Percentiles rank a stretch among this genome's conserved stretches.
phyloP scores from a whole-genome alignment of 2,797 vertebrate species.

The Chrysocyon brachyurus region DNA sequence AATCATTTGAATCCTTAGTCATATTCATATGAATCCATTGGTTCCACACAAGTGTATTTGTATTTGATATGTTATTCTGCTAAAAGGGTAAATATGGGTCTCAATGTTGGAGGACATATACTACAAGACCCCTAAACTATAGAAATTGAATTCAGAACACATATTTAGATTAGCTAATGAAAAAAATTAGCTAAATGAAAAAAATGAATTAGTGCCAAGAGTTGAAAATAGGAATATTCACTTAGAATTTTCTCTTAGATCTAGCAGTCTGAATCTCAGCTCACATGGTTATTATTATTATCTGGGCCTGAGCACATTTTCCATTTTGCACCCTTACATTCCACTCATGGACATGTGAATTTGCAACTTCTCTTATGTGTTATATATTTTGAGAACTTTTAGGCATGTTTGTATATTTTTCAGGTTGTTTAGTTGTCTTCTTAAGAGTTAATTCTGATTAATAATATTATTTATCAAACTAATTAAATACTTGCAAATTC shows the following conservation, averaged over 20 bases:
- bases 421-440: slow-evolving; percentile 19
- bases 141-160: slow-evolving; percentile 30
- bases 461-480: slow-evolving; percentile 48
- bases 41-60: neutral
- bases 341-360: neutral
- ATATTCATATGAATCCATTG: neutral
- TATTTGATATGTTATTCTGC: neutral
- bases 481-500: slow-evolving; percentile 44
- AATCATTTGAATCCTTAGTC: slow-evolving; percentile 20
- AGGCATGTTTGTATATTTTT: slow-evolving; percentile 40
- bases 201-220: slow-evolving; percentile 30
- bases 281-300: neutral
- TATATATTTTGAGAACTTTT: slow-evolving; percentile 35
- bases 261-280: neutral
- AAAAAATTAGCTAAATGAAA: neutral
- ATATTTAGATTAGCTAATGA: slow-evolving; percentile 57
- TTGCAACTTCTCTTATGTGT: neutral
- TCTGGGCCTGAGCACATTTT: neutral
- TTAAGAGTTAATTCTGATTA: slow-evolving; percentile 49
- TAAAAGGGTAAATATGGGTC: slow-evolving; percentile 2
- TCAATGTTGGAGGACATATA: slow-evolving; percentile 28
- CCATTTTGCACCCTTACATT: neutral
- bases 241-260: neutral
- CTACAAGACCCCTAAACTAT: neutral
- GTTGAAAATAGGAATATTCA: slow-evolving; percentile 42